Evolutionary conservation across 1,140 invertebrate species (phyloP), one percentile per base, ranked within the genome.

Genomic region (Eueides isabella): DNA sequence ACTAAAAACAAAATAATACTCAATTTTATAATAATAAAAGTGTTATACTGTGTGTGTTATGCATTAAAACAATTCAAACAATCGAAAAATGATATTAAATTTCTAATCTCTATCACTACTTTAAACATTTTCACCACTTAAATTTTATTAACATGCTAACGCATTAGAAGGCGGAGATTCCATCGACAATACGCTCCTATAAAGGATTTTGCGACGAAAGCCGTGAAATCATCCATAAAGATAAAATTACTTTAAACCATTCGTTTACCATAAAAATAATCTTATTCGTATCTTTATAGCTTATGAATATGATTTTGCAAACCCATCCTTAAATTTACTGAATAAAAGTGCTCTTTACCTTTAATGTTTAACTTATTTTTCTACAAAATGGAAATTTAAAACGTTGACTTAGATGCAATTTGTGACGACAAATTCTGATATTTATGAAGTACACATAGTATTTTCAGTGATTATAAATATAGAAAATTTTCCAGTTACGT

Each of bases 231-330:
- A 70, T 65, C 79, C 48, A 75, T 83, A 81, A 81, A 83, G 81
- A 83, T 83, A 81, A 79, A 78, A 81, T 81, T 77, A 76, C 78
- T 82, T 82, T 78, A 79, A 80, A 73, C 69, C 74, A 66, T 76
- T 78, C 74, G 74, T 80, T 72, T 74, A 33, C 62, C 80, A 73
- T 83, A 83, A 81, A 83, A 81, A 81, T 79, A 79, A 83, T 81
- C 77, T 76, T 48, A 67, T 72, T 72, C 68, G 70, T 38, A 78
- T 78, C 77, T 78, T 80, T 76, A 76, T 69, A 55, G 35, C 65
- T 75, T 62, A 7, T 11, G 48, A 23, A 55, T 55, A 55, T 26
- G 48, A 55, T 55, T 23, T 55, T 26, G 48, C n/a, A 55, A 23
- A 55, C 0, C 19, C 19, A 3, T 5, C 48, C n/a, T 55, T 55